Evolutionary conservation across 2,797 vertebrate species (phyloP), one percentile per base, ranked within the genome.

Genomic region (Platyrinchus mystaceus): DNA sequence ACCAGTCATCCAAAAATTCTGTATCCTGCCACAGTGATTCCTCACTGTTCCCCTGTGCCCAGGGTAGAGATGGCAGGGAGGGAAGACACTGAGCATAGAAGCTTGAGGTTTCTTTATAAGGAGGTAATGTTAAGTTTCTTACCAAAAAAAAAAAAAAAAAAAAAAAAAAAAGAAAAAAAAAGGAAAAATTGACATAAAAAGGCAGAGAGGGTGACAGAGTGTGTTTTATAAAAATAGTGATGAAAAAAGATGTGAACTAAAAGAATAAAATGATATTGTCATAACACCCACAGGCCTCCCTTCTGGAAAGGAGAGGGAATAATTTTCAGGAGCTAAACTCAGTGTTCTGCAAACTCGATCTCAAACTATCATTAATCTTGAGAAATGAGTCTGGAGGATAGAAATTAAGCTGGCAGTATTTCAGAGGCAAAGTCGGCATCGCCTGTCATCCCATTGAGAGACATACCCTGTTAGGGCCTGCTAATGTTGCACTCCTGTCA

Each of bases 401-500:
- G 92, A 87, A 94, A 58, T 50, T 79, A 92, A 87, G 59, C 81
- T 95, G 95, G 80, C 44, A 14, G 49, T 74, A 64, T 93, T 91
- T 97, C 93, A 96, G 93, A 92, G 85, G 71, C 84, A 93, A 81
- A 96, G 87, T 68, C 3, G 12, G 93, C 22, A 18, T 77, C 28
- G 49, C 89, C 95, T 83, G 93, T 85, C 94, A 93, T 78, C 79
- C 86, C 80, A 19, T 74, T 89, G 94, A 64, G 73, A 92, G 70
- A 41, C 73, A 47, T 85, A 24, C 58, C 87, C 79, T 76, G 91
- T 91, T 94, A 88, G 82, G 96, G 85, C 93, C 94, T 76, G 88
- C 87, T 90, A 90, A 84, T 71, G 43, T 62, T 96, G 95, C 79
- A 60, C 92, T 96, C 78, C 81, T 96, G 93, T 97, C 95, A 95